Evolutionary conservation across 2,888 invertebrate genomes (phyloP), one percentile per base, ranked within the genome.

Genomic region (Erynnis tages): DNA sequence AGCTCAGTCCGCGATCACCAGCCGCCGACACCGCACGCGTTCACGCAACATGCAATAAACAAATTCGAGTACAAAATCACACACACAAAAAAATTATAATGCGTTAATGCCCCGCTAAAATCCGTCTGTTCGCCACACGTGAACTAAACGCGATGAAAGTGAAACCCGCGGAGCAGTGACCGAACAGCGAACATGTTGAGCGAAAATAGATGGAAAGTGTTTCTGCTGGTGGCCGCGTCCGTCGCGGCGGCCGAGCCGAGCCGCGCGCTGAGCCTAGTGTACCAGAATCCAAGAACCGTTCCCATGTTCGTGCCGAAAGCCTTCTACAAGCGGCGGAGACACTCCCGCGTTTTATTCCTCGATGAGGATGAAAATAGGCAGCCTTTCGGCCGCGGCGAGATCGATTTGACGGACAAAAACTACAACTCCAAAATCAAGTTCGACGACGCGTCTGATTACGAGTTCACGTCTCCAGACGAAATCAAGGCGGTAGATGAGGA

Each of bases 191-290:
- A 82, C 73, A 90, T 90, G 90, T 81, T 79, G 21, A 77, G 81
- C 75, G 83, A 79, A 75, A 81, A 83, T 73, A 76, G 73, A 73
- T 90, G 88, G 90, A 90, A 89, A 88, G 87, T 90, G 67, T 65
- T 88, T 65, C 64, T 90, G 64, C 69, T 89, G 46, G 74, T 82
- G 41, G 76, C 72, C 50, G 79, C 80, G 66, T 72, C 80, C 57
- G 74, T 76, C 21, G 76, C 71, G 44, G 76, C 80, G 16, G 79
- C 70, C 63, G 90, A 90, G 67, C 80, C 82, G 55, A 83, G 79
- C 66, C 82, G 84, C 53, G 86, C 87, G 63, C 69, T 87, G 11
- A 78, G 82, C 63, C 63, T 81, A 65, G 79, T 82, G 56, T 82
- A 84, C 63, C 73, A 77, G 54, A 75, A 71, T 45, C 76, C 79